phyloP scores from a whole-genome alignment of 2,797 vertebrate species.

The Ptychadena robeensis region DNA sequence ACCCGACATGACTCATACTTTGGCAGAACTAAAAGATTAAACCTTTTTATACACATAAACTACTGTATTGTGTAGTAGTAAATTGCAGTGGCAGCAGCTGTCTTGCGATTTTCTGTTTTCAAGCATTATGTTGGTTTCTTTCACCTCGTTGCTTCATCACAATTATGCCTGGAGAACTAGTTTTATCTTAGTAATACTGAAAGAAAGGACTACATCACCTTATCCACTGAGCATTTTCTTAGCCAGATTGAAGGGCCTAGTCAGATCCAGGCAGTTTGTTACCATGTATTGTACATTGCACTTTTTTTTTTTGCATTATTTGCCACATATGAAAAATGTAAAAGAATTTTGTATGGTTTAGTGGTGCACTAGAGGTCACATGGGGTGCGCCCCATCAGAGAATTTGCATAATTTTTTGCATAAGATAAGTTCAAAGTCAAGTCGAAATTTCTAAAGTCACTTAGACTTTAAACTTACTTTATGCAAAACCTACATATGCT shows the following conservation, averaged over 20 bases:
- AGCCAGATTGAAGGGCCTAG: neutral
- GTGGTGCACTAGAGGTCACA: too few species aligned
- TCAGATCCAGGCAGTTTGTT: too few species aligned
- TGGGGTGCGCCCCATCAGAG: too few species aligned
- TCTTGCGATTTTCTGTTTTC: neutral
- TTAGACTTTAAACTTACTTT: too few species aligned
- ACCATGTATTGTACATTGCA: too few species aligned
- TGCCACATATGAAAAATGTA: too few species aligned
- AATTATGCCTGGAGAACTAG: neutral
- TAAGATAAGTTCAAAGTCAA: too few species aligned
- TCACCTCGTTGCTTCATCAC: neutral
- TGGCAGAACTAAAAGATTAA: conserved; percentile 4
- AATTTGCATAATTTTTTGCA: too few species aligned
- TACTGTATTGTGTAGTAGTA: neutral
- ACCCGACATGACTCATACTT: conserved; percentile 34
- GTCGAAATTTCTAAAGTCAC: too few species aligned
- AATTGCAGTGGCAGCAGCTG: neutral
- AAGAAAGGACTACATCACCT: neutral
- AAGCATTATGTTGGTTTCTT: neutral
- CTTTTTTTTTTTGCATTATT: too few species aligned
- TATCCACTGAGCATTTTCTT: neutral
- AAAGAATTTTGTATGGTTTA: too few species aligned
- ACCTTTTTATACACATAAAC: conserved; percentile 24
- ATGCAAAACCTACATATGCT: too few species aligned
- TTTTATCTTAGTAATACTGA: neutral